Evolutionary conservation across 2,888 invertebrate species (phyloP).

Genomic region (Diogma glabrata): DNA sequence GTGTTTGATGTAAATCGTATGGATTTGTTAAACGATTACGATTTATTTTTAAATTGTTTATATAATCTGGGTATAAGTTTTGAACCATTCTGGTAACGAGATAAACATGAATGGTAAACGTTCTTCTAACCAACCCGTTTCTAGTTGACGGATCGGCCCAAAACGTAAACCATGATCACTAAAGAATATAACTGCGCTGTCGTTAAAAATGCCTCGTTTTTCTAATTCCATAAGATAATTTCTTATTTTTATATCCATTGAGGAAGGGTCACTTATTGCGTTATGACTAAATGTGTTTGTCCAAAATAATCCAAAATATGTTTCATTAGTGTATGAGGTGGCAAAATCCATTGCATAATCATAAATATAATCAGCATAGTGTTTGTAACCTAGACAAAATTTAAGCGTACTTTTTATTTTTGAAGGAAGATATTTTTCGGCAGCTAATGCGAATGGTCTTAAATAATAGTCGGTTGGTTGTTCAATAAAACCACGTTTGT

Average conservation of each 20-base stretch:
- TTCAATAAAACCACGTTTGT: conserved; percentile 57
- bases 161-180: conserved; percentile 73
- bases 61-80: conserved; percentile 41
- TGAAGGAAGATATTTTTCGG: conserved; percentile 45
- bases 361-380: conserved; percentile 54
- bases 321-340: conserved; percentile 44
- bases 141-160: conserved; percentile 54
- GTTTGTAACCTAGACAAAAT: conserved; percentile 49
- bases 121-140: conserved; percentile 67
- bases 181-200: conserved; percentile 57
- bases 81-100: conserved; percentile 53
- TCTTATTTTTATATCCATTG: conserved; percentile 51
- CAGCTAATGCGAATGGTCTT: conserved; percentile 57
- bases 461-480: conserved; percentile 75
- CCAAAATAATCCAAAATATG: conserved; percentile 69
- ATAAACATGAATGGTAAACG: conserved; percentile 62
- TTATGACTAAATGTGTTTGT: conserved; percentile 66
- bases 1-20: conserved; percentile 61
- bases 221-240: conserved; percentile 47
- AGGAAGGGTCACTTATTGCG: conserved; percentile 50
- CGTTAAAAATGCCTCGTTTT: conserved; percentile 47
- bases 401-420: conserved; percentile 40
- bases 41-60: conserved; percentile 46
- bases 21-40: conserved; percentile 58
- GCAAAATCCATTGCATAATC: conserved; percentile 57